A percentile compares a stretch with the other conserved stretches of the same genome.
Conservation (phyloP, 2,888 invertebrate genomes). For the Cotesia congregata region DNA sequence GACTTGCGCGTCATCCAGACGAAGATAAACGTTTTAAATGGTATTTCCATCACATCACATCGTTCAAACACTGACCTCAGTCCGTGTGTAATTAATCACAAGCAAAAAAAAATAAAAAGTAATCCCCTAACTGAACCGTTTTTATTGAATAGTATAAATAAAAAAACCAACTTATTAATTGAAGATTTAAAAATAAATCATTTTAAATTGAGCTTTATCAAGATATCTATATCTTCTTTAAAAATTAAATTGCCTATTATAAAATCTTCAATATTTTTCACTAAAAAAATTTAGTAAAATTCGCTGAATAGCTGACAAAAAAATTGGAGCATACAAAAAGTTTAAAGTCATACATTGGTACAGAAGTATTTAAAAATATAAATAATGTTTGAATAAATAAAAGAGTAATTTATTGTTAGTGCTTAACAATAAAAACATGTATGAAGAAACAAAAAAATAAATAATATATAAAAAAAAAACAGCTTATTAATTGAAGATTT, state of each 20-base stretch:
- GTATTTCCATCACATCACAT: neutral
- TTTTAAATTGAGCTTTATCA: neutral
- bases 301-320: no score
- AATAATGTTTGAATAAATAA: neutral
- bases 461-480: no score
- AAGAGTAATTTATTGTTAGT: neutral
- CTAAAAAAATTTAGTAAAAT: neutral
- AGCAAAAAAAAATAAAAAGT: constrained; percentile 19
- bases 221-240: neutral
- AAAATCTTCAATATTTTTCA: neutral
- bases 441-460: neutral
- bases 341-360: no score
- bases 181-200: neutral
- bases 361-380: neutral
- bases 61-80: constrained; percentile 1
- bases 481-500: no score
- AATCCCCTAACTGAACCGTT: neutral
- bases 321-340: no score
- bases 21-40: neutral
- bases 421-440: neutral
- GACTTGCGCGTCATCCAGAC: constrained; percentile 29
- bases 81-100: constrained; percentile 7
- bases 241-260: neutral
- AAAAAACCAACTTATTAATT: neutral
- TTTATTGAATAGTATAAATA: neutral